Conservation (phyloP, 2,888 invertebrate genomes). For the Oegoconia quadripuncta region DNA sequence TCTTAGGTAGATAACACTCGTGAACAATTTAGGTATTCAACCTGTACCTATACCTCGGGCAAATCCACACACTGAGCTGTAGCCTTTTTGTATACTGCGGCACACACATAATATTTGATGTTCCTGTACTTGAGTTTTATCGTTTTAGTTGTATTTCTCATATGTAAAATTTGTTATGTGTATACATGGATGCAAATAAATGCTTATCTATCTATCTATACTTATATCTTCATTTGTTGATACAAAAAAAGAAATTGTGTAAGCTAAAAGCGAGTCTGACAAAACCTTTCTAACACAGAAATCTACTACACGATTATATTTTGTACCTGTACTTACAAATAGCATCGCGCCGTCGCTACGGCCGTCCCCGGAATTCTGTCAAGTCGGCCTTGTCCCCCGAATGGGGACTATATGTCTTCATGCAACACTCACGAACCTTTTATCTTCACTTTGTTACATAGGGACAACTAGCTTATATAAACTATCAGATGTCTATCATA, state of each 20-base stretch:
- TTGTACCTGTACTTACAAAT: conserved; percentile 32
- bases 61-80: too few species aligned
- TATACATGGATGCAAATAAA: too few species aligned
- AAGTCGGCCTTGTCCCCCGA: conserved; percentile 38
- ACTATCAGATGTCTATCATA: conserved; percentile 49
- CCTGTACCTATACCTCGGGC: too few species aligned
- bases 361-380: conserved; percentile 41
- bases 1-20: too few species aligned
- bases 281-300: neutral
- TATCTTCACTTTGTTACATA: conserved; percentile 53
- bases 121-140: too few species aligned
- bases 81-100: too few species aligned
- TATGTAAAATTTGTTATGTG: too few species aligned
- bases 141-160: too few species aligned
- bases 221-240: neutral
- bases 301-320: neutral
- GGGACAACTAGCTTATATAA: conserved; percentile 45
- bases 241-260: neutral
- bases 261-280: neutral
- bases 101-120: too few species aligned
- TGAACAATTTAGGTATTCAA: too few species aligned
- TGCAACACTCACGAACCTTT: conserved; percentile 57
- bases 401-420: conserved; percentile 63
- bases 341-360: conserved; percentile 27
- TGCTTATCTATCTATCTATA: too few species aligned